Evolutionary conservation across 1,140 invertebrate species (phyloP), one percentile per base, ranked within the genome.

Genomic region (Trissolcus basalis): DNA sequence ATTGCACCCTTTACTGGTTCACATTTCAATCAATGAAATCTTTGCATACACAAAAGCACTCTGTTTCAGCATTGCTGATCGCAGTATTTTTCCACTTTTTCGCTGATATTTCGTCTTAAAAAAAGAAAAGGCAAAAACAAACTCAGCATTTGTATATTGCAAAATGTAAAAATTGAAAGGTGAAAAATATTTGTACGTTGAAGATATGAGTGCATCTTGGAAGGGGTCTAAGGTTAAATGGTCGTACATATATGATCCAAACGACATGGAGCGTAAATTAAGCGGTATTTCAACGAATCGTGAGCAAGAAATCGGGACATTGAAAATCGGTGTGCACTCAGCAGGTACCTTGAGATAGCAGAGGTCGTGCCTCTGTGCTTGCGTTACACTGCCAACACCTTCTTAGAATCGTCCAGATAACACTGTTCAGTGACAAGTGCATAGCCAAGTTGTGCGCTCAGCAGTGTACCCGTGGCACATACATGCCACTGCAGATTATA

Each of bases 1-100:
- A 82, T 87, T 87, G 82, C 87, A 89, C 87, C 87, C 86, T 86
- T 83, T 78, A 83, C 78, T 86, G 82, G 85, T 85, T 89, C 82
- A 83, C 71, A 68, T 89, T 89, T 85, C 87, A 87, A 88, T 87
- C 86, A 87, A 87, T 89, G 86, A 69, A 74, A 56, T 58, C 77
- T 61, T 67, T 44, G 58, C 51, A 39, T 81, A 82, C 19, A 27
- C 74, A 82, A 81, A 82, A 82, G 63, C 59, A 41, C 14, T 44
- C 36, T 54, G 32, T 55, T 35, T 58, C 51, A 51, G n/a, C 51
- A 54, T 68, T 60, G 60, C 55, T 50, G 61, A 39, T 64, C 50
- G 14, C 72, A 79, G 72, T 79, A 27, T 27, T n/a, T n/a, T n/a
- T n/a, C n/a, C n/a, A n/a, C n/a, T n/a, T n/a, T n/a, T n/a, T n/a